Percentiles rank a stretch among this genome's conserved stretches.
These are phyloP conservation scores for Anolis sagrei DNA, from an alignment of 2,113 vertebrate species.

Conservation along the genomic window DNA sequence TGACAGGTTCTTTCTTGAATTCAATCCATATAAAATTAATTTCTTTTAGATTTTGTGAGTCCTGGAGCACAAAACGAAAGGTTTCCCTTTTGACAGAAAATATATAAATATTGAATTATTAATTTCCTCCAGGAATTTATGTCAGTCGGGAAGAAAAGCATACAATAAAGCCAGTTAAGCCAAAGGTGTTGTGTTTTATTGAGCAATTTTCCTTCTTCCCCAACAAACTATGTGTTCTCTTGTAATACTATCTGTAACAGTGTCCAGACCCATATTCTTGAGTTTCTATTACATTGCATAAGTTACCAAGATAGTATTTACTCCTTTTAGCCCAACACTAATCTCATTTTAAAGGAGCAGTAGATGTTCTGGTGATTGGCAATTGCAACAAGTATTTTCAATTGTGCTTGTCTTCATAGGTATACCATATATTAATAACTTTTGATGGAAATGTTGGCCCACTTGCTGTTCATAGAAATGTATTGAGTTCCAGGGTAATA, in stretches of 20 bases:
- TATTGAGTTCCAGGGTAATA: not conserved
- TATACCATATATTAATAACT: not conserved
- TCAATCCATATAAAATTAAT: conserved; percentile 34
- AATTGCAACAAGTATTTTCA: not conserved
- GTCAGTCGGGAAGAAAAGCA: conserved; percentile 13
- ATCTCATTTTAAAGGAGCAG: not conserved
- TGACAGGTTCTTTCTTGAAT: conserved; percentile 15
- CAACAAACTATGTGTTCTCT: not conserved
- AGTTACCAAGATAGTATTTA: not conserved
- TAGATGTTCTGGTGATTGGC: not conserved
- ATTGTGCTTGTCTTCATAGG: not conserved
- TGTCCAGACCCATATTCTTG: not conserved
- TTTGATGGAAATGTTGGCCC: too few relatives aligned
- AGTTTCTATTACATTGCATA: not conserved
- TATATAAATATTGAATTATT: conserved; percentile 39
- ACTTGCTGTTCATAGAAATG: not conserved
- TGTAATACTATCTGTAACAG: not conserved
- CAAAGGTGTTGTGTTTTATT: not conserved
- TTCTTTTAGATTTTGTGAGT: conserved; percentile 43
- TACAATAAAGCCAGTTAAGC: conserved; percentile 1
- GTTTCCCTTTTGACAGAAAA: conserved; percentile 46
- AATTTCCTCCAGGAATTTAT: not conserved
- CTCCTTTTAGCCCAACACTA: not conserved
- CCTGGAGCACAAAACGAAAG: conserved; percentile 19
- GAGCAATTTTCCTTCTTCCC: not conserved